Evolutionary conservation across 2,888 invertebrate genomes (phyloP).

Genomic region (Tridacna gigas): DNA sequence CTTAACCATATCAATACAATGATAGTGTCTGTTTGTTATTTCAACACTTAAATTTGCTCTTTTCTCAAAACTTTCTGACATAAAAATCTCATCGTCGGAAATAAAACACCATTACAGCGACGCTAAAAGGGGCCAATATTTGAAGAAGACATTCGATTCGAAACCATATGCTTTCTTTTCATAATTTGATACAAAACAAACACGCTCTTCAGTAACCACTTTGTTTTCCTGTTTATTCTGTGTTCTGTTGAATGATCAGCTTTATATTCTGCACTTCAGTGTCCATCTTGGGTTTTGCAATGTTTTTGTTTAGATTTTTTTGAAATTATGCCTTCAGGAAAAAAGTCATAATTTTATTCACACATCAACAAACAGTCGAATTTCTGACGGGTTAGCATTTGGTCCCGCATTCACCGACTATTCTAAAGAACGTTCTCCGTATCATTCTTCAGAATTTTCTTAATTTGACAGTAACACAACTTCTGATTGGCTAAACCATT

Average conservation of each 20-base stretch:
- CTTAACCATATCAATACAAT: no score
- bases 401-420: no score
- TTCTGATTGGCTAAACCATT: no score
- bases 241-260: background rate
- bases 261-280: background rate
- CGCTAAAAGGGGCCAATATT: slow-evolving; percentile 41
- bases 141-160: slow-evolving; percentile 29
- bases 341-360: no score
- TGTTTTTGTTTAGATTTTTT: no score
- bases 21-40: no score
- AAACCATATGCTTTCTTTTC: slow-evolving; percentile 39
- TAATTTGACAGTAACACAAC: no score
- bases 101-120: slow-evolving; percentile 1
- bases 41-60: background rate
- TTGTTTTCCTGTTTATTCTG: slow-evolving; percentile 18
- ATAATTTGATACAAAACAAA: slow-evolving; percentile 53
- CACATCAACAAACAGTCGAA: no score
- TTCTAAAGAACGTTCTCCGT: no score
- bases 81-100: background rate
- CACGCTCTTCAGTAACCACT: slow-evolving; percentile 54
- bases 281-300: background rate
- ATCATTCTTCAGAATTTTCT: no score
- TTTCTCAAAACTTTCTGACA: slow-evolving; percentile 18
- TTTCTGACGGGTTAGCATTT: no score
- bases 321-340: no score